phyloP scores from a whole-genome alignment of 1,140 invertebrate species.

The Drosophila ficusphila region DNA sequence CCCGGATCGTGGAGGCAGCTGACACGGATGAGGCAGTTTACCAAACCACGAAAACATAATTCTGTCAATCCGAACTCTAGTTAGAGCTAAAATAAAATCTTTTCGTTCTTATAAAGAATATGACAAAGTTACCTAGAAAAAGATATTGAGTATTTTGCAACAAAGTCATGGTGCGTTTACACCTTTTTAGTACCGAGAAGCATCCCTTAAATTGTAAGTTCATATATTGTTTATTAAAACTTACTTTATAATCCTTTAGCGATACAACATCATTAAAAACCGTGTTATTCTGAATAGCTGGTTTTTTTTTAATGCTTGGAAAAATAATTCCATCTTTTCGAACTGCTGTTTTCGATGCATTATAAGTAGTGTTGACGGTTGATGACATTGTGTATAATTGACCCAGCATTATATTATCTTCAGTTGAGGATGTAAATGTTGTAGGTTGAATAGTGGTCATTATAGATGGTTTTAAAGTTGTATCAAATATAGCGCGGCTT shows the following conservation, averaged over 20 bases:
- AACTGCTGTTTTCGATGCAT: slow-evolving; percentile 54
- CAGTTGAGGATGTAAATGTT: slow-evolving; percentile 63
- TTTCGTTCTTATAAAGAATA: no score
- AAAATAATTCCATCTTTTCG: slow-evolving; percentile 93
- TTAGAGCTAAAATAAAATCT: no score
- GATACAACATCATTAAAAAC: slow-evolving; percentile 90
- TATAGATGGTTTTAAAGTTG: slow-evolving; percentile 59
- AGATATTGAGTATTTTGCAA: no score
- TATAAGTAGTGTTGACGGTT: slow-evolving; percentile 9
- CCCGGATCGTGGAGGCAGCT: no score
- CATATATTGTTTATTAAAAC: no score
- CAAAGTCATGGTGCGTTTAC: no score
- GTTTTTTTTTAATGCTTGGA: slow-evolving; percentile 95
- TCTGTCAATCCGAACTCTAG: no score
- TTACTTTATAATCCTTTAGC: slow-evolving; percentile 93
- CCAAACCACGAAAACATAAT: no score
- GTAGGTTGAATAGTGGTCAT: slow-evolving; percentile 36
- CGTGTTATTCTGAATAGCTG: slow-evolving; percentile 91
- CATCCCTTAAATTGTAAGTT: no score
- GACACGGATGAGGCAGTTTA: no score
- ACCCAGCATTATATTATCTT: slow-evolving; percentile 24
- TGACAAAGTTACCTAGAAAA: no score
- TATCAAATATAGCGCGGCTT: slow-evolving; percentile 73
- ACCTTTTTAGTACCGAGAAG: no score
- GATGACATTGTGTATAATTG: slow-evolving; percentile 10